A percentile compares a stretch with the other conserved stretches of the same genome.
Conservation (phyloP, 2,113 vertebrate genomes). For the Oceanodroma tethys region DNA sequence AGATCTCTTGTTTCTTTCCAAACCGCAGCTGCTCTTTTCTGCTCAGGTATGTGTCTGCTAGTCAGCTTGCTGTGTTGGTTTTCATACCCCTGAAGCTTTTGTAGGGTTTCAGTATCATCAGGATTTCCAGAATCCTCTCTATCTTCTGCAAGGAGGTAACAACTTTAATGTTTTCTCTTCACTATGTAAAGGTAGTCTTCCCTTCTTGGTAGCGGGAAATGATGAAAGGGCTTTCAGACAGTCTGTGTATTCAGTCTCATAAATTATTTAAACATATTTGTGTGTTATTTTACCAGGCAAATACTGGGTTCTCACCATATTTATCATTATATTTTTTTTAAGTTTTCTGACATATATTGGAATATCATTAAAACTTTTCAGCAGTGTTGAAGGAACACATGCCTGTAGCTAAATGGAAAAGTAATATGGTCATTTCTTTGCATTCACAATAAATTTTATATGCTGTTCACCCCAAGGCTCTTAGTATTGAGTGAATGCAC, state of each 20-base stretch:
- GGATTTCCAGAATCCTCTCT: neutral
- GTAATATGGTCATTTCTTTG: constrained; percentile 1
- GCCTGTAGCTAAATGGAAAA: constrained; percentile 31
- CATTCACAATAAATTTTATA: neutral
- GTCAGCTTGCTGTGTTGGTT: neutral
- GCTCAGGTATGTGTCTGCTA: neutral
- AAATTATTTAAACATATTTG: neutral
- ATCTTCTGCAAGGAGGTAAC: neutral
- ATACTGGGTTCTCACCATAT: neutral
- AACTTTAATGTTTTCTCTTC: neutral
- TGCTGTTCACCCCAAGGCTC: neutral
- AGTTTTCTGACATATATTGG: neutral
- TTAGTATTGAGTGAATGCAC: neutral
- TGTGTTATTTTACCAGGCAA: neutral
- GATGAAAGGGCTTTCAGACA: neutral
- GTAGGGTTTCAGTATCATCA: neutral
- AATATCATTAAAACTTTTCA: neutral
- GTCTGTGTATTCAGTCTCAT: neutral
- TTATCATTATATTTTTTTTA: neutral
- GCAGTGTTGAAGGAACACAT: neutral
- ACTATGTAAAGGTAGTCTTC: neutral
- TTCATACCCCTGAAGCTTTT: neutral
- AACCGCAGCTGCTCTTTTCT: neutral
- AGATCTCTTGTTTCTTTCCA: neutral
- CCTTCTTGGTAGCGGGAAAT: neutral